Evolutionary conservation across 2,797 vertebrate genomes (phyloP).

Genomic region (Leucoraja ocellata): DNA sequence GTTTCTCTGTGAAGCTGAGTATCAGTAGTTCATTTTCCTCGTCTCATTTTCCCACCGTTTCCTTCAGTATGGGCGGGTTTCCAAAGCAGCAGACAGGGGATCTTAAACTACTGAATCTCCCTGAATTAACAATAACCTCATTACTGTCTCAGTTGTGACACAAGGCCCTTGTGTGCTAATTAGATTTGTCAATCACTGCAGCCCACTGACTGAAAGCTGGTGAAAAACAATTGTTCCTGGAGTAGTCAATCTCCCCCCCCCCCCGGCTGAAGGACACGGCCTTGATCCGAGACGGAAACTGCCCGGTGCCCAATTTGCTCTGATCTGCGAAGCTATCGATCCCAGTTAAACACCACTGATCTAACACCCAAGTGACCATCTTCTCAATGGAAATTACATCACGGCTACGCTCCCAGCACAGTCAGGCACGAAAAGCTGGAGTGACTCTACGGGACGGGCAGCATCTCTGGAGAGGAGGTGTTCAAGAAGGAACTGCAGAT

Average conservation of each 20-base stretch:
- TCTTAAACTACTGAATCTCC: constrained; percentile 18
- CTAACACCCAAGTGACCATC: neutral
- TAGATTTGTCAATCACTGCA: constrained; percentile 48
- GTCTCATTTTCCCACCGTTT: constrained; percentile 40
- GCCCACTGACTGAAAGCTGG: neutral
- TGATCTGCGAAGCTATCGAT: neutral
- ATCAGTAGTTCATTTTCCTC: constrained; percentile 18
- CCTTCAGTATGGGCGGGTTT: constrained; percentile 37
- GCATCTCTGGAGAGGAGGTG: no score
- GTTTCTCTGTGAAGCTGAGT: neutral
- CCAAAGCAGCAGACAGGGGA: constrained; percentile 9
- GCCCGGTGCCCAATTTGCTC: no score
- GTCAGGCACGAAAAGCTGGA: no score
- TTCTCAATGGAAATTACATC: neutral
- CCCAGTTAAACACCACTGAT: neutral
- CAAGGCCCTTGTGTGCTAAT: constrained; percentile 44
- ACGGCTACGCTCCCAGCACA: neutral
- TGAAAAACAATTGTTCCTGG: neutral
- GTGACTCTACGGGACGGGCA: no score
- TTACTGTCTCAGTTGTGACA: constrained; percentile 38
- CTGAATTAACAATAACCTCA: constrained; percentile 42
- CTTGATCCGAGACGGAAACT: neutral
- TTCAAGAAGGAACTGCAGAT: no score
- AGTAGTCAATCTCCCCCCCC: neutral
- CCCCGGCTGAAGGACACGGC: no score